Evolutionary conservation across 2,113 vertebrate species (phyloP), one percentile per base, ranked within the genome.

Genomic region (Phocoena phocoena): DNA sequence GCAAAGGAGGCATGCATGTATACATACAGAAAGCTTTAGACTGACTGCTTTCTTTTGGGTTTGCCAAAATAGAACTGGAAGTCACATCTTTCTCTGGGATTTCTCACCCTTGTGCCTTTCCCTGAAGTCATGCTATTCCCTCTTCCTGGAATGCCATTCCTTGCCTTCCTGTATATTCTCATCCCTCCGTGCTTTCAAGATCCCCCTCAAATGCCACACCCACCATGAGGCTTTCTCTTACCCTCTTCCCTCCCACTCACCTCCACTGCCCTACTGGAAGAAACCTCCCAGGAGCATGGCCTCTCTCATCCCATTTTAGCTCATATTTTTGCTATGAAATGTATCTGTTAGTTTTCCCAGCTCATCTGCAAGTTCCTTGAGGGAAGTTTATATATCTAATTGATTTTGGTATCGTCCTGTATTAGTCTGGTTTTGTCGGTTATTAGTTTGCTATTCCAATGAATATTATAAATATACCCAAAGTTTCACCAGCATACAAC

Each of bases 171-270:
- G 6, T 13, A 2, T 13, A 9, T 62, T 93, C 44, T 41, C 21
- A 31, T 44, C 28, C 41, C 23, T 74, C 25, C 7, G 26, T 33
- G 38, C 36, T 47, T 81, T 81, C 58, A 63, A 9, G 23, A 53
- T 44, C 44, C 21, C 83, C n/a, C 13, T 92, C 38, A 10, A 74
- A 71, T 62, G 26, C 20, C 36, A 93, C 0, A 21, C 0, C 26
- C 31, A 68, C 18, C 44, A 63, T 2, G 8, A 81, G 44, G 41
- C 9, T 3, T 89, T 47, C 77, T 74, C 65, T 77, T 70, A 26
- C n/a, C 8, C 23, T 58, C 53, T 28, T 36, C n/a, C 28, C 3
- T 20, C 9, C 2, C 1, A 3, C 31, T 38, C 7, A 3, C 2
- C 5, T 18, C 47, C 38, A 11, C 47, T 10, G 20, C 9, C 9